phyloP scores from a whole-genome alignment of 2,797 vertebrate species.

The Uromys caudimaculatus region DNA sequence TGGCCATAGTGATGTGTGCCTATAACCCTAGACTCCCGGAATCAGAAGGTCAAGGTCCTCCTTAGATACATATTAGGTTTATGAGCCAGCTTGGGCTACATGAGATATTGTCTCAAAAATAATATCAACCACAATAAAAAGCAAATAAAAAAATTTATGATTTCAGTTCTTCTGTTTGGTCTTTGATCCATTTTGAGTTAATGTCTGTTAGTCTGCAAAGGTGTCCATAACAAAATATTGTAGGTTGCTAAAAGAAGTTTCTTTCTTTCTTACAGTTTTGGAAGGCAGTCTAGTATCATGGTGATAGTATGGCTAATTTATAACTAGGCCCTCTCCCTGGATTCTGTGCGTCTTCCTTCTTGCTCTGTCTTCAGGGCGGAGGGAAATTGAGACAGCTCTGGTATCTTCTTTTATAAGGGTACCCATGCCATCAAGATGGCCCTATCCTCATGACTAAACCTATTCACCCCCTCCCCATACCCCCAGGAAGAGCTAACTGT shows the following conservation, averaged over 20 bases:
- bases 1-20: too few species aligned
- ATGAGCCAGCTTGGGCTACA: neutral
- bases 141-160: neutral
- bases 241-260: neutral
- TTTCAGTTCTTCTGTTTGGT: neutral
- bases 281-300: neutral
- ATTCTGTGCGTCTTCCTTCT: neutral
- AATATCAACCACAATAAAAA: neutral
- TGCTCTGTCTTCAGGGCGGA: neutral
- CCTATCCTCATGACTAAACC: neutral
- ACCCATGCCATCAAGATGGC: neutral
- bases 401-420: neutral
- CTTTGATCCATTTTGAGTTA: slow-evolving; percentile 5
- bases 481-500: neutral
- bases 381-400: neutral
- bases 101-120: neutral
- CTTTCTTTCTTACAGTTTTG: slow-evolving; percentile 6
- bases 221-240: neutral
- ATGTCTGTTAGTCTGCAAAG: neutral
- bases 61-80: neutral
- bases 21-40: neutral
- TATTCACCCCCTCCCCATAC: neutral
- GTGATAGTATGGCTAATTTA: neutral
- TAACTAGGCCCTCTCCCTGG: neutral
- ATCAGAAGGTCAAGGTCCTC: neutral